Conservation (phyloP, 53 echinoderm and acorn worm species). For the Holothuria leucospilota region DNA sequence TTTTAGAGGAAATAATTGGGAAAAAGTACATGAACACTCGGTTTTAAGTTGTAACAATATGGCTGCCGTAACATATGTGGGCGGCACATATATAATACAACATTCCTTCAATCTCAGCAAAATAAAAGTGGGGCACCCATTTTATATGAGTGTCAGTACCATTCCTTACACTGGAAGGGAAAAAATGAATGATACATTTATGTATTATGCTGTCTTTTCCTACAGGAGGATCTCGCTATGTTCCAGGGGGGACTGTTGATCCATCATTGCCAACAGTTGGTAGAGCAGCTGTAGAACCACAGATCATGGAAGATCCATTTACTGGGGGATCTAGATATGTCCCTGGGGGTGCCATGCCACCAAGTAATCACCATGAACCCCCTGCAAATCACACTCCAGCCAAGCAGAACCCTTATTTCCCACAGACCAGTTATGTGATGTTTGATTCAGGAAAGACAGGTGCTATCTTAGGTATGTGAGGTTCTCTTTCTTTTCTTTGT, state of each 20-base stretch:
- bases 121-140: too few relatives aligned
- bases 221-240: slow-evolving; percentile 82
- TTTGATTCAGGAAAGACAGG: slow-evolving; percentile 85
- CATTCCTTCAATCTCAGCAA: too few relatives aligned
- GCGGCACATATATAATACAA: too few relatives aligned
- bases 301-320: slow-evolving; percentile 70
- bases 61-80: too few relatives aligned
- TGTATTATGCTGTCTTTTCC: background rate
- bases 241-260: slow-evolving; percentile 71
- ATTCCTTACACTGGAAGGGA: too few relatives aligned
- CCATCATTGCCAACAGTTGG: slow-evolving; percentile 56
- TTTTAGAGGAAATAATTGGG: too few relatives aligned
- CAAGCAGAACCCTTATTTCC: slow-evolving; percentile 80
- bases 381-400: slow-evolving; percentile 24
- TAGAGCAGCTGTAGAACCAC: slow-evolving; percentile 49
- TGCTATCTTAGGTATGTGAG: slow-evolving; percentile 83
- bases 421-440: slow-evolving; percentile 72
- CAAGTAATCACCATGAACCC: background rate
- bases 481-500: background rate
- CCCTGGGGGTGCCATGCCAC: slow-evolving; percentile 33
- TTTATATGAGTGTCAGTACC: too few relatives aligned
- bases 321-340: slow-evolving; percentile 64
- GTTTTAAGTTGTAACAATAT: too few relatives aligned
- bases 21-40: too few relatives aligned
- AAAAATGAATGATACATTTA: background rate